Base-by-base conservation (phyloP, 2,113 vertebrate species). In the Malurus melanocephalus region DNA sequence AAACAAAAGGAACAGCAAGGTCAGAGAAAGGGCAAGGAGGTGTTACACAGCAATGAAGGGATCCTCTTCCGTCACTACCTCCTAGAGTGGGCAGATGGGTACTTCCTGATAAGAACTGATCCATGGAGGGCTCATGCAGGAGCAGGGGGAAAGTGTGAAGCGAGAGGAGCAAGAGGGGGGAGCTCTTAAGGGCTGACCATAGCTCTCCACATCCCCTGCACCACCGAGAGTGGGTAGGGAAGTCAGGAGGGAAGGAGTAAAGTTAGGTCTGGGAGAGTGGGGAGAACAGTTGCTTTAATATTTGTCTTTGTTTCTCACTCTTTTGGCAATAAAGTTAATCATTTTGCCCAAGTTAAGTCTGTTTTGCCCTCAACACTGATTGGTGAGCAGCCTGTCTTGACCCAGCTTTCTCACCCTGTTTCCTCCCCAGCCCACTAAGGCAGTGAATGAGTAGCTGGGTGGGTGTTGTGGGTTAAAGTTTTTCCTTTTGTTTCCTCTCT, bases 41-140 rank as follows among this genome's bases (percentile, higher is more conserved):
- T 55, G 59, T 27, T 53, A 42, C 48, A 59, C 33, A 78, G 32
- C 40, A 55, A 6, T 74, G 35, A 40, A 80, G 48, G 3, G n/a
- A 30, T 14, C 12, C 38, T 38, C 10, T 38, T 38, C 38, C 38
- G 38, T 38, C 38, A 38, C 38, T 38, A 38, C 38, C 38, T 38
- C 14, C 30, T 35, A 18, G 13, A 72, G 30, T 27, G 32, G 59
- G 22, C 14, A 74, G 40, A 38, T 30, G 42, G 33, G 0, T 61
- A 74, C 69, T 80, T 74, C 30, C 23, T 42, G 43, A 30, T 40
- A 21, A 60, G 27, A 84, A 17, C 11, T 40, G 56, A 35, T 45
- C 33, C 0, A 0, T 66, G 24, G 16, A 88, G 11, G 3, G 0
- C 4, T 16, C 3, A 2, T 0, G 5, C 19, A 69, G 35, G 13